Evolutionary conservation across 2,888 invertebrate genomes (phyloP), one percentile per base, ranked within the genome.

Genomic region (Phrixothrix hirtus): DNA sequence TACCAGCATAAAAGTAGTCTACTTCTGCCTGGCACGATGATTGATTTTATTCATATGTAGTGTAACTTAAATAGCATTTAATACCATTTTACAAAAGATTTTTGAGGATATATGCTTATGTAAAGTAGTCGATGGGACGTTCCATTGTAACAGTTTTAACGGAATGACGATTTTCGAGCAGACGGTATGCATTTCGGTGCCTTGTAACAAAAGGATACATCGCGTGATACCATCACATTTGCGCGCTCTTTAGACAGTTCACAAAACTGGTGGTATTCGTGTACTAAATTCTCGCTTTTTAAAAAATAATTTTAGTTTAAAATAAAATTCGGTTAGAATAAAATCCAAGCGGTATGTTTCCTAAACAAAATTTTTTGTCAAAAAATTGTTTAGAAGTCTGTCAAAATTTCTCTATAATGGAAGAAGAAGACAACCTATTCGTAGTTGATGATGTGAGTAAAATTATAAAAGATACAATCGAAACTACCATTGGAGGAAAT

Each of bases 401-500:
- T 67, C 67, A 65, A 62, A 63, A 64, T 63, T 60, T 46, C 14
- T 32, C 29, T 29, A 67, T 60, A 57, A 73, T 72, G 73, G 73
- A 73, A 49, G 75, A 75, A 39, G 75, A 77, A 74, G 79, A 79
- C 57, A 69, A 79, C 61, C 71, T 76, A 30, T 83, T 83, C 61
- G 83, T 85, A 63, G 85, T 87, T 10, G 88, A 89, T 75, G 88
- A 88, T 67, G 84, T 88, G 0, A 87, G 85, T 66, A 87, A 84
- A 68, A 84, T 88, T 43, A 84, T 88, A 9, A 84, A 87, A 71
- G 88, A 88, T 68, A 86, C 84, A 16, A 85, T 91, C 47, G 90
- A 91, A 70, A 76, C 82, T 32, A 81, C 84, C 38, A 83, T 92
- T 50, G 89, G 88, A 29, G 86, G 86, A 10, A 87, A 85, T 67